Percentiles rank a stretch among this genome's conserved stretches.
phyloP scores from a whole-genome alignment of 2,113 vertebrate genomes.

The Herpetotheres cachinnans region DNA sequence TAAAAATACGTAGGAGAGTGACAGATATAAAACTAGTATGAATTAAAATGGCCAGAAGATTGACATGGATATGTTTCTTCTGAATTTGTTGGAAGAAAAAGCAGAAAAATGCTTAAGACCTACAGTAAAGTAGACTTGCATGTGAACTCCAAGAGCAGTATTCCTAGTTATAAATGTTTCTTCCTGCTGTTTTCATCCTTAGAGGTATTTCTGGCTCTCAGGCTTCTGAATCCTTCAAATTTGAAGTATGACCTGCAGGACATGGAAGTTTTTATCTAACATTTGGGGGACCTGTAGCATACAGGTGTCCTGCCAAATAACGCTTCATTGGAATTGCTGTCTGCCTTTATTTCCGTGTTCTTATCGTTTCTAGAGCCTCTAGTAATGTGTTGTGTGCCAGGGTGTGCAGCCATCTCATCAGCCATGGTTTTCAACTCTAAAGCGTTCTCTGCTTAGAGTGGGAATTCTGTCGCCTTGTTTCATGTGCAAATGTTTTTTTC shows the following conservation, averaged over 20 bases:
- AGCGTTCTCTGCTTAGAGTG: background rate
- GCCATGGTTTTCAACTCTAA: background rate
- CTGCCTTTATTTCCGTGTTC: background rate
- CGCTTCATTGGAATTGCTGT: background rate
- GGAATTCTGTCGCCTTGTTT: background rate
- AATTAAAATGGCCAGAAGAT: background rate
- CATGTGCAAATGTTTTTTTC: background rate
- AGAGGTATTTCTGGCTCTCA: background rate
- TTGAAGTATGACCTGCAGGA: background rate
- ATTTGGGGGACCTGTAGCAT: background rate
- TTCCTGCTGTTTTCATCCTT: background rate
- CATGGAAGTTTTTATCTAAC: background rate
- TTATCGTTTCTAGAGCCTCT: background rate
- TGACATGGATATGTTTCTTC: background rate
- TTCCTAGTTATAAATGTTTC: background rate
- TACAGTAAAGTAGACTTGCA: background rate
- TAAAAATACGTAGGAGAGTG: slow-evolving; percentile 9
- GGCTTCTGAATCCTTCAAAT: background rate
- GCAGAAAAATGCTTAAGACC: background rate
- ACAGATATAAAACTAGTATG: background rate
- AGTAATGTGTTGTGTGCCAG: background rate
- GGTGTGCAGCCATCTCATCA: background rate
- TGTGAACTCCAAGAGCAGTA: background rate
- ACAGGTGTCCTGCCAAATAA: background rate
- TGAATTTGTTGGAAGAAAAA: background rate